Evolutionary conservation across 2,797 vertebrate species (phyloP), one percentile per base, ranked within the genome.

Genomic region (Huso huso): DNA sequence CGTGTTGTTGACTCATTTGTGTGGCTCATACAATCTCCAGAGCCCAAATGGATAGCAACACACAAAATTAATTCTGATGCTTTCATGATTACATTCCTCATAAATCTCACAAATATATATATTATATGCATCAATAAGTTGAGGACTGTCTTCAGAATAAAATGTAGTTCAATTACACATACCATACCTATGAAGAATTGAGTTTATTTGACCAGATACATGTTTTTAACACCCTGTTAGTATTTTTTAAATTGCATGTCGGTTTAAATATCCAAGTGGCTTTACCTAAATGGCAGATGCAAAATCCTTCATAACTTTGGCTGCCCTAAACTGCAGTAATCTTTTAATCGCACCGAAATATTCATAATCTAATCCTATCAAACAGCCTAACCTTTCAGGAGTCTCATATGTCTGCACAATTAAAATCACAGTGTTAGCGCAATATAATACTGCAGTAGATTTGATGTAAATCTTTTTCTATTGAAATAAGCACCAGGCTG

Each of bases 401-500:
- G 83, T 86, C 77, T 86, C 80, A 73, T 79, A 82, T 80, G 87
- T 86, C 82, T 82, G 80, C 79, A 91, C 89, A 93, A 94, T 94
- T 93, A 93, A 86, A 81, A 84, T 62, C 75, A 62, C 11, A 69
- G 74, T 69, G 78, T 82, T 84, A 85, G 82, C 81, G 78, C 78
- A 76, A 79, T 77, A 77, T 84, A 88, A 86, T 75, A 81, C 82
- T 80, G 78, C 80, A 82, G 76, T 79, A 81, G 81, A 84, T 86
- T 85, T 84, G 84, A 90, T 88, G 88, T 81, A 92, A 92, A 92
- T 92, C 89, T 87, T 81, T 85, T 81, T 79, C 85, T 84, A 87
- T 73, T 86, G 82, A 91, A 88, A 88, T 82, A 81, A 87, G 80
- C 76, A 73, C 79, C 79, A 78, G 82, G 82, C 78, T 90, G 91